Evolutionary conservation across 2,888 invertebrate species (phyloP).

Genomic region (Cephus pulcher): DNA sequence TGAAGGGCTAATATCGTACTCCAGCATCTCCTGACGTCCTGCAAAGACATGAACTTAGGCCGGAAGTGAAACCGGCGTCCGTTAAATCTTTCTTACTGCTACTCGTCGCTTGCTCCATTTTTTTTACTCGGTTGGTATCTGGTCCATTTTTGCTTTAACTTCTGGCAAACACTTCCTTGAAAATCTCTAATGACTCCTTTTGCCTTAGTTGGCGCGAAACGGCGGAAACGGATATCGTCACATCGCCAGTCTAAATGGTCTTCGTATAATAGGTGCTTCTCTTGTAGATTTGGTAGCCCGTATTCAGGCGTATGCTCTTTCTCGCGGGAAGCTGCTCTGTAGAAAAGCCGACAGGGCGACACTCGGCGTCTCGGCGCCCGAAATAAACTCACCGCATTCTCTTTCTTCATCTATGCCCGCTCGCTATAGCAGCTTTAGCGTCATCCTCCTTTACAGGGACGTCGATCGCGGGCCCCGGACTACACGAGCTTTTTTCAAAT

Average conservation of each 20-base stretch:
- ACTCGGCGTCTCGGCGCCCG: constrained; percentile 47
- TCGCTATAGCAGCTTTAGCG: constrained; percentile 21
- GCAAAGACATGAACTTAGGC: background rate
- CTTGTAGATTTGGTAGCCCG: background rate
- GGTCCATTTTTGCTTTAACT: background rate
- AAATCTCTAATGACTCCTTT: background rate
- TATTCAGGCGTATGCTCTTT: background rate
- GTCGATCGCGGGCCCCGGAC: background rate
- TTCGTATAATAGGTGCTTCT: background rate
- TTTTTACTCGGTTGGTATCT: background rate
- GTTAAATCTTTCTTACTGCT: background rate
- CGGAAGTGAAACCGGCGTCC: background rate
- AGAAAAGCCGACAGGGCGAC: constrained; percentile 37
- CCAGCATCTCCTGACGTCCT: background rate
- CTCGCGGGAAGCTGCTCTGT: constrained; percentile 12
- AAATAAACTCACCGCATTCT: constrained; percentile 59
- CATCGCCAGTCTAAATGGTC: background rate
- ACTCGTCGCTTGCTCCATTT: background rate
- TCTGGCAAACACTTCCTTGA: background rate
- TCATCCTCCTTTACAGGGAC: constrained; percentile 25
- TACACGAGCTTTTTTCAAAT: background rate
- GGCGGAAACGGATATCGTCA: background rate
- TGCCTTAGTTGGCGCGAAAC: background rate
- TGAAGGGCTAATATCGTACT: background rate
- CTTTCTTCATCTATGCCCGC: constrained; percentile 32